Evolutionary conservation across 2,797 vertebrate species (phyloP).

Genomic region (Cossypha heuglini): DNA sequence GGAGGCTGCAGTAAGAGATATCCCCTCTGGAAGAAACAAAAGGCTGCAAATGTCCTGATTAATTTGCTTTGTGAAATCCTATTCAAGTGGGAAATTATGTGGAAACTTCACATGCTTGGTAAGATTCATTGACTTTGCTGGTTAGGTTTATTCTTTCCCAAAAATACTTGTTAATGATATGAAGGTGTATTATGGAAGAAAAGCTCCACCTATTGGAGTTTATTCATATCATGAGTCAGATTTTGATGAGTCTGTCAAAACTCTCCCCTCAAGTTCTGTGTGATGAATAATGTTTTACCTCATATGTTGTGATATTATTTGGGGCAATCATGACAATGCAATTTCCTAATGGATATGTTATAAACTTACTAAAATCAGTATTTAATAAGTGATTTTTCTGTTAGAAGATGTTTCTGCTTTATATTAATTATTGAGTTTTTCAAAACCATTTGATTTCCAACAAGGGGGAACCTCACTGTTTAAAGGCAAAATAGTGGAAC

Average conservation of each 20-base stretch:
- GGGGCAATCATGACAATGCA: neutral
- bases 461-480: neutral
- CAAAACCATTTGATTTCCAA: neutral
- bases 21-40: neutral
- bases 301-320: neutral
- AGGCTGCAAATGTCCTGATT: neutral
- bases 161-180: neutral
- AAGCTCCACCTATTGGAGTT: neutral
- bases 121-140: neutral
- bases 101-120: neutral
- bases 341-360: neutral
- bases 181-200: neutral
- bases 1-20: neutral
- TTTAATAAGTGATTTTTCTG: neutral
- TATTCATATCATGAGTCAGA: neutral
- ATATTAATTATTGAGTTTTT: neutral
- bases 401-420: neutral
- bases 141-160: neutral
- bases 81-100: neutral
- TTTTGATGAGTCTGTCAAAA: neutral
- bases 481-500: neutral
- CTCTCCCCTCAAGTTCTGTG: neutral
- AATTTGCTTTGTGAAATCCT: neutral
- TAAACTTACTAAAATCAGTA: neutral
- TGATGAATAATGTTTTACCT: neutral